A percentile compares a stretch with the other conserved stretches of the same genome.
Evolutionary conservation across 2,888 invertebrate genomes (phyloP).

Genomic region (Gibbula magus): DNA sequence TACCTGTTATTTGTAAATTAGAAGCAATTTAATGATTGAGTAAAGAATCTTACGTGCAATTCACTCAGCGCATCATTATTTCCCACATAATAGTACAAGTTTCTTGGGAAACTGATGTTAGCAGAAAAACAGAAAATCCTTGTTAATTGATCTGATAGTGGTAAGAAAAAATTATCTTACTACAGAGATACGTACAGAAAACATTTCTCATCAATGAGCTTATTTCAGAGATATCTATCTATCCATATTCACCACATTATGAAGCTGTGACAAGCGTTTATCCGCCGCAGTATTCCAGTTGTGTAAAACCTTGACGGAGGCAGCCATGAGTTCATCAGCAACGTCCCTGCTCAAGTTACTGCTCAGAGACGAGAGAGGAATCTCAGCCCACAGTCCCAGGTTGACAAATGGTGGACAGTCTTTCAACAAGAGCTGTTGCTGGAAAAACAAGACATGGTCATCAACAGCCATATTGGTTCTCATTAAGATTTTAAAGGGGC

Average conservation of each 20-base stretch:
- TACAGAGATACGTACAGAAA: too few relatives aligned
- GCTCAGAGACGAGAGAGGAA: slow-evolving; percentile 35
- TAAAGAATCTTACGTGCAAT: too few relatives aligned
- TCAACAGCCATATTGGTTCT: background rate
- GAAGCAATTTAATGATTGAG: too few relatives aligned
- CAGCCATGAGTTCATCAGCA: slow-evolving; percentile 26
- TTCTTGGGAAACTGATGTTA: too few relatives aligned
- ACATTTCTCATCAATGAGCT: background rate
- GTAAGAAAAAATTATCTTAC: too few relatives aligned
- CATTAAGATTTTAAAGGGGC: background rate
- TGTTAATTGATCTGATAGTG: too few relatives aligned
- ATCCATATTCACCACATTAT: slow-evolving; percentile 34
- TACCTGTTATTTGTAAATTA: too few relatives aligned
- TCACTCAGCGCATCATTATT: too few relatives aligned
- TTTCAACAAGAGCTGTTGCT: slow-evolving; percentile 29
- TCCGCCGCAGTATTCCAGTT: slow-evolving; percentile 36
- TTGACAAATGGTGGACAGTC: slow-evolving; percentile 31
- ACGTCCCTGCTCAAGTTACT: slow-evolving; percentile 23
- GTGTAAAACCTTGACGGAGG: slow-evolving; percentile 36
- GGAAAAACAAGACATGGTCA: background rate
- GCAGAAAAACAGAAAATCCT: too few relatives aligned
- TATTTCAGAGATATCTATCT: background rate
- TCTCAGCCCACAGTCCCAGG: slow-evolving; percentile 39
- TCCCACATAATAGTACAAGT: too few relatives aligned
- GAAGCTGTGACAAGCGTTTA: slow-evolving; percentile 31